Conservation (phyloP, 2,113 vertebrate genomes). For the Leptocoma aspasia region DNA sequence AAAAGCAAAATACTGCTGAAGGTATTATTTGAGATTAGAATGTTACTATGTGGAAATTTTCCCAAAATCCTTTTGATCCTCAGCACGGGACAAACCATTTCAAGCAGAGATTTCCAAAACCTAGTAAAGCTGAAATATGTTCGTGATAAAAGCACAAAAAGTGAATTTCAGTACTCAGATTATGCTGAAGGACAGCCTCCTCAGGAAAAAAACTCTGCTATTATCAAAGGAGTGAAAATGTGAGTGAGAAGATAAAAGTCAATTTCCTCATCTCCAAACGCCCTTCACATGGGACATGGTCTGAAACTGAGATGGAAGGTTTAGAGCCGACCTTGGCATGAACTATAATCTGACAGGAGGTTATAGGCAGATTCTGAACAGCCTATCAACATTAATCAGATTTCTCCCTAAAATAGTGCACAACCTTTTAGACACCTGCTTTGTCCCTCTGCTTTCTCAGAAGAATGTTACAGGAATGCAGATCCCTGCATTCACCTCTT, state of each 20-base stretch:
- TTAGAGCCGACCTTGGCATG: conserved; percentile 42
- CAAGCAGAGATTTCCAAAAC: not conserved
- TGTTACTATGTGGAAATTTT: not conserved
- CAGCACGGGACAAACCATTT: not conserved
- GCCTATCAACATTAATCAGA: conserved; percentile 71
- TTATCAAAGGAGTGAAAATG: conserved; percentile 1
- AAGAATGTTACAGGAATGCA: not conserved
- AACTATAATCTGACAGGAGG: conserved; percentile 66
- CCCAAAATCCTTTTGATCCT: not conserved
- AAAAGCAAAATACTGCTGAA: not conserved
- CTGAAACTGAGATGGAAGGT: conserved; percentile 54
- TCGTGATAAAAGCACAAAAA: not conserved
- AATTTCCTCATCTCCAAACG: conserved; percentile 22
- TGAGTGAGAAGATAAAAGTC: not conserved
- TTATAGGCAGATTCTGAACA: conserved; percentile 52
- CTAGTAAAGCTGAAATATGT: not conserved
- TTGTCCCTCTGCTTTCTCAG: not conserved
- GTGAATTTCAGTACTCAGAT: not conserved
- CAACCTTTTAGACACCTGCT: conserved; percentile 69
- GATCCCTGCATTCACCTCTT: not conserved
- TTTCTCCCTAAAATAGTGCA: conserved; percentile 71
- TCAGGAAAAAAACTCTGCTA: not conserved
- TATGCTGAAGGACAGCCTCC: not conserved
- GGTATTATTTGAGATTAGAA: not conserved
- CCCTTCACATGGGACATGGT: conserved; percentile 45